These are phyloP conservation scores for Tokudaia muenninki DNA, from an alignment of 2,797 vertebrate genomes.

Conservation along the genomic window DNA sequence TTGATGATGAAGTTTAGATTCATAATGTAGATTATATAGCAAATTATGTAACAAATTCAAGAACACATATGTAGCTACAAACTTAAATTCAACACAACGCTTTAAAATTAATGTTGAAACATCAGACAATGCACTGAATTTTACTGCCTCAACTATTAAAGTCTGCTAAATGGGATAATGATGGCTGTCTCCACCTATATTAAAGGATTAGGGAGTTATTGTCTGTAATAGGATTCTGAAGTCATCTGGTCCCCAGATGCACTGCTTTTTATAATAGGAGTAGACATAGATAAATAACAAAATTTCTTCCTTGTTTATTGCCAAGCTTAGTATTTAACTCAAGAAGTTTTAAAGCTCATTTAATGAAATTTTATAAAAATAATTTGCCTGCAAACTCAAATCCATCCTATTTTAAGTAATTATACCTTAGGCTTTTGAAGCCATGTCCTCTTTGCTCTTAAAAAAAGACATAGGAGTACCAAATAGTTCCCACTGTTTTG, in stretches of 20 bases:
- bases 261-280: conserved; percentile 79
- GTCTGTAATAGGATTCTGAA: conserved; percentile 46
- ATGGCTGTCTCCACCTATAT: conserved; percentile 52
- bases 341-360: conserved; percentile 26
- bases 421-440: not conserved
- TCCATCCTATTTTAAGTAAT: conserved; percentile 31
- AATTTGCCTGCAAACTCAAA: conserved; percentile 16
- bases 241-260: conserved; percentile 82
- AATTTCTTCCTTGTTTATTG: conserved; percentile 80
- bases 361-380: conserved; percentile 17
- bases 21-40: conserved; percentile 34
- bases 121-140: conserved; percentile 56
- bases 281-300: conserved; percentile 82
- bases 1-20: conserved; percentile 18
- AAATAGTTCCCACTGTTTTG: not conserved
- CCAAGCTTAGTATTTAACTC: conserved; percentile 71
- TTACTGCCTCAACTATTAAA: conserved; percentile 65
- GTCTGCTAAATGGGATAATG: conserved; percentile 72
- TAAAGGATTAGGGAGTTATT: conserved; percentile 46
- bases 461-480: not conserved
- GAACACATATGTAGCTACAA: conserved; percentile 31
- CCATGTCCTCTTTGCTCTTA: not conserved
- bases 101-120: conserved; percentile 59
- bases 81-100: conserved; percentile 57
- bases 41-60: conserved; percentile 16